These are phyloP conservation scores for Sylvicola cinctus DNA, from an alignment of 2,888 invertebrate genomes.

Conservation along the genomic window DNA sequence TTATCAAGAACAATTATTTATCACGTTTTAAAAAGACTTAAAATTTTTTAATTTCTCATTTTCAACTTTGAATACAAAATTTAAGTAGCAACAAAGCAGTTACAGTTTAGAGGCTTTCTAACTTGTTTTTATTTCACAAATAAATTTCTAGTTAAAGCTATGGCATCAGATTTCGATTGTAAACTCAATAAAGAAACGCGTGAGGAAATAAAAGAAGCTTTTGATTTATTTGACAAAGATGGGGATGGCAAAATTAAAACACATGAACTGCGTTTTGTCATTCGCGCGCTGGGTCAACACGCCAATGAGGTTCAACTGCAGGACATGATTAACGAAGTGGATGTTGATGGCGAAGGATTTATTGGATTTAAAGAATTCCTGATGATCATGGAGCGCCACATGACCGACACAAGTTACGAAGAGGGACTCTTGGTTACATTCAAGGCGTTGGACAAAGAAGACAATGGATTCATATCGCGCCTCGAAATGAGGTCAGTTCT, in stretches of 20 bases:
- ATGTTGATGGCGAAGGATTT: slow-evolving; percentile 89
- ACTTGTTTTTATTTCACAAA: too few relatives aligned
- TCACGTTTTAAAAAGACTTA: too few relatives aligned
- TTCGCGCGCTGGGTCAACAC: slow-evolving; percentile 87
- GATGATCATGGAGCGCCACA: slow-evolving; percentile 96
- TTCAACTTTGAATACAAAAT: too few relatives aligned
- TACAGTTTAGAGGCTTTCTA: too few relatives aligned
- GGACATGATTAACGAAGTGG: slow-evolving; percentile 96
- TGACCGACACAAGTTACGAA: slow-evolving; percentile 93
- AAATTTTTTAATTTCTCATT: too few relatives aligned
- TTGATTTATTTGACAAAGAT: slow-evolving; percentile 91
- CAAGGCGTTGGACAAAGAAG: slow-evolving; percentile 92
- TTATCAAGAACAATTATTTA: too few relatives aligned
- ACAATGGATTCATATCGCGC: slow-evolving; percentile 89
- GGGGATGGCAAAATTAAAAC: slow-evolving; percentile 93
- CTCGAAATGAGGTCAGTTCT: slow-evolving; percentile 90
- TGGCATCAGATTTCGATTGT: not conserved
- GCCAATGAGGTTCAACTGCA: slow-evolving; percentile 91
- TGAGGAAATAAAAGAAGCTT: slow-evolving; percentile 44
- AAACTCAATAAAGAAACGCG: not conserved
- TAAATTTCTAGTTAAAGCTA: too few relatives aligned
- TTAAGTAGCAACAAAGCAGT: too few relatives aligned
- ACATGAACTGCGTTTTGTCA: slow-evolving; percentile 87
- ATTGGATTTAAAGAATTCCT: slow-evolving; percentile 96
- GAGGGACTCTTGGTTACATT: slow-evolving; percentile 93